Conservation (phyloP, 2,888 invertebrate species). For the Watsonalla cultraria region DNA sequence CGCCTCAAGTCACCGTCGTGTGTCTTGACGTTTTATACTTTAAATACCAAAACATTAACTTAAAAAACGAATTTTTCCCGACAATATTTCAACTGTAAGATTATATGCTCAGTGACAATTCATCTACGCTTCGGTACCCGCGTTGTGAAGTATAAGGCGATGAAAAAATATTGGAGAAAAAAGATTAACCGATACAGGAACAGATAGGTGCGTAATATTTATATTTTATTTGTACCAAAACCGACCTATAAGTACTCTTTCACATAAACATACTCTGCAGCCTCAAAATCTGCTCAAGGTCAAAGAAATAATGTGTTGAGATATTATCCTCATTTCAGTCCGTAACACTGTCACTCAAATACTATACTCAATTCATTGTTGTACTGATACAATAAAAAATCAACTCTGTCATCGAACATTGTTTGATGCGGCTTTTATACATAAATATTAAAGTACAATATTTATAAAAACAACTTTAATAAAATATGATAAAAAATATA, state of each 20-base stretch:
- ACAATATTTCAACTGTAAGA: too few relatives aligned
- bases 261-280: too few relatives aligned
- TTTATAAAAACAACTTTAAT: too few relatives aligned
- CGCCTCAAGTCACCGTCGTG: conserved; percentile 18
- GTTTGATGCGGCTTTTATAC: background rate
- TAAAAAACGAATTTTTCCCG: background rate
- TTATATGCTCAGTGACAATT: conserved; percentile 44
- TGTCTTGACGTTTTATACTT: conserved; percentile 13
- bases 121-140: conserved; percentile 38
- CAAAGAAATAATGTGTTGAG: too few relatives aligned
- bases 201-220: conserved; percentile 43
- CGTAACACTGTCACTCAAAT: background rate
- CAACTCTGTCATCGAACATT: background rate
- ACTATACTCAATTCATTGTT: background rate
- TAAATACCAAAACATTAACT: background rate
- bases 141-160: conserved; percentile 50
- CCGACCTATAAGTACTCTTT: too few relatives aligned
- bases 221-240: conserved; percentile 5
- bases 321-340: too few relatives aligned
- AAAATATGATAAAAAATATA: too few relatives aligned
- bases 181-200: conserved; percentile 37
- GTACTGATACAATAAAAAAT: background rate
- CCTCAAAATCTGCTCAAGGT: too few relatives aligned
- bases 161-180: conserved; percentile 57
- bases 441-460: too few relatives aligned